Evolutionary conservation across 2,888 invertebrate species (phyloP), one percentile per base, ranked within the genome.

Genomic region (Argyresthia goedartella): DNA sequence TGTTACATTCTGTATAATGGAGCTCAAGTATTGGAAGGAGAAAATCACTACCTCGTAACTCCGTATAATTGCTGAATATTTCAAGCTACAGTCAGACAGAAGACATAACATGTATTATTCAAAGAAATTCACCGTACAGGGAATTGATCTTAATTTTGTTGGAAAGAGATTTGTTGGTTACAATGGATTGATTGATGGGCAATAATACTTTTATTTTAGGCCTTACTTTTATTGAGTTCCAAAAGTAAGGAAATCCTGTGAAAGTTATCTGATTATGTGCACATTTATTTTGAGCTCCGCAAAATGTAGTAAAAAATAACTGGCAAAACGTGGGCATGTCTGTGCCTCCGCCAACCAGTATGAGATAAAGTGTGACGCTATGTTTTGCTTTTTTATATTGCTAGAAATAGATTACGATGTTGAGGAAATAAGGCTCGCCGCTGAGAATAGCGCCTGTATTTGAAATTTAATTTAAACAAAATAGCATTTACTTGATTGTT

Each of bases 131-230:
- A 68, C 67, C 67, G 25, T 58, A 60, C 50, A 44, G 14, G 39
- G 60, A 68, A 76, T 77, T 68, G 72, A 78, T 78, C 69, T 71
- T 68, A 65, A 71, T 67, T 63, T 64, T 62, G 61, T 57, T 59
- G 67, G 68, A 73, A 69, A 64, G 76, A 76, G 81, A 81, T 81
- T 81, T 80, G 75, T 81, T 66, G 65, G 69, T 70, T 72, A 36
- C 35, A 49, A 56, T 57, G 57, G 58, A 57, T 60, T 68, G 68
- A 57, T 57, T 57, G 58, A 57, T 60, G 68, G 68, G 56, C 57
- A 60, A 64, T 36, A 36, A 36, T 8, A n/a, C 9, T 39, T 11
- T 39, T 9, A 39, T n/a, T 39, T n/a, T 39, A 11, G 39, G n/a
- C 9, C 8, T 39, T 11, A 39, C 8, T 39, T 39, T 11, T n/a